Percentiles rank a stretch among this genome's conserved stretches.
Evolutionary conservation across 2,113 vertebrate species (phyloP).

Genomic region (Rhynchopsitta pachyrhyncha): DNA sequence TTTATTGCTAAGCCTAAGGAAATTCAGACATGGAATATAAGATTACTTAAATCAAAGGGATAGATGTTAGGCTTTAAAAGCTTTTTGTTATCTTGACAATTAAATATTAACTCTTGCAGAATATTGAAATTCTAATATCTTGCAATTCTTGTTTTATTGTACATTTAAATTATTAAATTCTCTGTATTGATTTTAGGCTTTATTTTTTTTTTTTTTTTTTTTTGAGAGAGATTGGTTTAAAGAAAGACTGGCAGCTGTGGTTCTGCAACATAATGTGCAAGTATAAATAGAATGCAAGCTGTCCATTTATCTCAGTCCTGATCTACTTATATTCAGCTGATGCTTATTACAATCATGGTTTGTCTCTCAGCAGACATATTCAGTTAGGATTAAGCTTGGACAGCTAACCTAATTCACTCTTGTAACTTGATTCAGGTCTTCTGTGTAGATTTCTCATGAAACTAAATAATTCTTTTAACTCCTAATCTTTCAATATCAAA

Average conservation of each 20-base stretch:
- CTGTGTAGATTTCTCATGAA: not conserved
- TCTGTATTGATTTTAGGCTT: not conserved
- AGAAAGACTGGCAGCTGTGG: not conserved
- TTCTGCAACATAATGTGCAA: constrained; percentile 12
- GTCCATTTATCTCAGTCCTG: constrained; percentile 40
- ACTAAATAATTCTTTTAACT: not conserved
- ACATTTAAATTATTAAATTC: not conserved
- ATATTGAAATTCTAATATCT: not conserved
- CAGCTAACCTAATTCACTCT: constrained; percentile 46
- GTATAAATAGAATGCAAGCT: constrained; percentile 61
- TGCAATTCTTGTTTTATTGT: not conserved
- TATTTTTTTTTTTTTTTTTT: not conserved
- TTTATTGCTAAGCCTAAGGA: not conserved
- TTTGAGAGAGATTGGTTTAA: not conserved
- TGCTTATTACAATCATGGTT: constrained; percentile 12
- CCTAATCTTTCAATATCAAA: not conserved
- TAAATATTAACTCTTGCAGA: not conserved
- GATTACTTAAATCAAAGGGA: constrained; percentile 1
- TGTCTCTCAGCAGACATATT: constrained; percentile 22
- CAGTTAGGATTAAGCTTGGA: constrained; percentile 46
- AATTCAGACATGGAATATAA: not conserved
- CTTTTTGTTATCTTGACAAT: not conserved
- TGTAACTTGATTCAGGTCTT: not conserved
- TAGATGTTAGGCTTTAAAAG: not conserved
- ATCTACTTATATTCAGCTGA: constrained; percentile 43